Base-by-base conservation (phyloP, 2,113 vertebrate genomes). In the Haemorhous mexicanus region DNA sequence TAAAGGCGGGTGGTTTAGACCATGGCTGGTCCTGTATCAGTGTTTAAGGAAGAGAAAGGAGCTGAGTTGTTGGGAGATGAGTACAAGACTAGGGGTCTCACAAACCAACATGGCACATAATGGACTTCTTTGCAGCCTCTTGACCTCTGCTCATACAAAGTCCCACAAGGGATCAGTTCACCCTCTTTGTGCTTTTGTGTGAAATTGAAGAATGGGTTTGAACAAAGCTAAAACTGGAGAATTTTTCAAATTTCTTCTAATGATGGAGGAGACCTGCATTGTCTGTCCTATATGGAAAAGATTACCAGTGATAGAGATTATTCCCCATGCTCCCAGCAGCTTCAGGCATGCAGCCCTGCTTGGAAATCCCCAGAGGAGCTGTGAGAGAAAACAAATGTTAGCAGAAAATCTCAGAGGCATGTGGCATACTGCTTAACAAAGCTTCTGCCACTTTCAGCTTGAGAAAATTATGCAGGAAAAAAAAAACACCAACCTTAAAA, bases 11-110 rank as follows among this genome's bases (percentile, higher is more conserved):
- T 32, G 8, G 13, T 32, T 83, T 70, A 66, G 43, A 6, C 9
- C 32, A 16, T 33, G 11, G 1, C 4, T 44, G 11, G 10, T 43
- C n/a, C n/a, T n/a, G 1, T 37, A 27, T 6, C 4, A 35, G 3
- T 16, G 18, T 20, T 87, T 62, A 66, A 77, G 22, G 22, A 90
- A 52, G 17, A 73, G 7, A 26, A 87, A 56, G 26, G 26, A 61
- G 32, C 11, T 8, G 37, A 62, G 30, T 18, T 67, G 7, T 47
- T 56, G 49, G 32, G 12, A 11, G 47, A 46, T 59, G 8, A n/a
- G 20, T 41, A 35, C 67, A 53, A 84, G 9, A 44, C 21, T 49
- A 63, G 18, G 2, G 50, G 10, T 63, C 3, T 47, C 41, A 30
- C 13, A 78, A 64, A 44, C 18, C 13, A 56, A 6, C 7, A 30